Base-by-base conservation (phyloP, 1,140 invertebrate genomes). In the Eueides isabella region DNA sequence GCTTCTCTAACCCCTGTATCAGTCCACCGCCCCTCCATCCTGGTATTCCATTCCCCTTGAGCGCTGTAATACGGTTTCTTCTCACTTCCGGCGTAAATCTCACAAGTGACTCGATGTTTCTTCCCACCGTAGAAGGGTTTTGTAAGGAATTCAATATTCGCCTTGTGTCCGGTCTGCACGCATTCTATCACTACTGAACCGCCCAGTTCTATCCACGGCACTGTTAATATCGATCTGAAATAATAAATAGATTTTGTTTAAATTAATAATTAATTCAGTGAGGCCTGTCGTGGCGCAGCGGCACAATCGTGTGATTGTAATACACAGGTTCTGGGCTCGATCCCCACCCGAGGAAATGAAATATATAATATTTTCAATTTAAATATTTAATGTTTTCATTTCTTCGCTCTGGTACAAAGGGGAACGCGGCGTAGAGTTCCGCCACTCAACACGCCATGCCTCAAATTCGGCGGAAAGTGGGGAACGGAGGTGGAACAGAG, bases 81-180 rank as follows among this genome's bases (percentile, higher is more conserved):
- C 44, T 98, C 97, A 38, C 94, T 95, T 0, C 97, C 97, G 41
- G 92, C 96, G 93, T 93, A 96, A 26, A 97, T 94, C 85, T 99
- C 98, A 68, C 97, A 98, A 5, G 95, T 96, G 61, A 99, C 96
- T 72, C 96, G 94, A 90, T 99, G 97, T 80, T 98, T 97, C 92
- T 98, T 99, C 31, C 98, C 98, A 23, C 98, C 98, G 91, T 99
- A 99, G 93, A 99, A 99, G 14, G 98, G 98, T 95, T 99, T 99
- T 9, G 98, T 99, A 67, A 98, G 94, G 93, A 99, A 99, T 90
- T 99, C 97, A 19, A 99, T 95, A 80, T 96, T 96, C 26, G 98
- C 97, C 83, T 95, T 95, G 87, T 98, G 98, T 55, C 98, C 98
- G 4, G 98, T 98, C 89, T 99, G 97, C 23, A 95, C 94, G 90